Evolutionary conservation across 2,113 vertebrate genomes (phyloP).

Genomic region (Miniopterus natalensis): DNA sequence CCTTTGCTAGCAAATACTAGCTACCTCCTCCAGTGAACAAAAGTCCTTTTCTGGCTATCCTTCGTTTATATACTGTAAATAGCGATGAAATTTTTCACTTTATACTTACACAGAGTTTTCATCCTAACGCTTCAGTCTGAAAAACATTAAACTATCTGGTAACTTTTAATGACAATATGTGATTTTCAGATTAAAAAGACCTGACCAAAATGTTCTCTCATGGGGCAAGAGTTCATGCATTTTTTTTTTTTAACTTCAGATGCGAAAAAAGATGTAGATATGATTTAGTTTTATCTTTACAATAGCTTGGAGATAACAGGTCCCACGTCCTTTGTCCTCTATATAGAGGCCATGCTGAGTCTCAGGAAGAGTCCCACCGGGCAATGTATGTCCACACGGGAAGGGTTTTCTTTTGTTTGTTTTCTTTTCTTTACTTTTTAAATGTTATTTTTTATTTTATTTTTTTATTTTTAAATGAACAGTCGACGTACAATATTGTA

Average conservation of each 20-base stretch:
- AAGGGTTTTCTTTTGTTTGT: not conserved
- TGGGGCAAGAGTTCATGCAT: not conserved
- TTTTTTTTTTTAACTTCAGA: not conserved
- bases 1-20: conserved; percentile 77
- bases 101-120: conserved; percentile 22
- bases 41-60: conserved; percentile 65
- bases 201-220: not conserved
- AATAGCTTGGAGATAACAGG: not conserved
- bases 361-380: too few relatives aligned
- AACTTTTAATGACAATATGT: not conserved
- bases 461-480: not conserved
- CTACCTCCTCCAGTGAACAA: conserved; percentile 77
- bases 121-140: not conserved
- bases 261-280: not conserved
- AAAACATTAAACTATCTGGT: not conserved
- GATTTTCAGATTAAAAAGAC: not conserved
- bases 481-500: not conserved
- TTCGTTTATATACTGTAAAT: conserved; percentile 39
- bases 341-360: not conserved
- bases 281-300: not conserved
- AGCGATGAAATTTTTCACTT: not conserved
- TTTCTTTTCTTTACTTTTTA: not conserved
- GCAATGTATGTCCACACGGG: too few relatives aligned
- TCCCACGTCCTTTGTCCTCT: not conserved
- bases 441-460: not conserved